Evolutionary conservation across 2,888 invertebrate species (phyloP), one percentile per base, ranked within the genome.

Genomic region (Ceriagrion tenellum): DNA sequence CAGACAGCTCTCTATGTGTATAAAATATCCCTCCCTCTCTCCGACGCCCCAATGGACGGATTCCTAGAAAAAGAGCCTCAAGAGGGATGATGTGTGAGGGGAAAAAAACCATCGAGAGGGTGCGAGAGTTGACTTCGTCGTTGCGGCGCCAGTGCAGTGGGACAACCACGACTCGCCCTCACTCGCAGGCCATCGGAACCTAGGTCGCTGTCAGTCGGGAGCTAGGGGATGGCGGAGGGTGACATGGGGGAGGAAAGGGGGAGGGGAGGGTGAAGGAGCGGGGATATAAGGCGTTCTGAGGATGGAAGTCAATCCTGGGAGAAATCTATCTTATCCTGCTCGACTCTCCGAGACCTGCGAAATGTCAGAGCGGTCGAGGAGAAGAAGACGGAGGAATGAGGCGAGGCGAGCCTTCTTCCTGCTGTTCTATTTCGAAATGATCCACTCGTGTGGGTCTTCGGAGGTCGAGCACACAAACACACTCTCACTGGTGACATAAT

Each of bases 131-230:
- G 93, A 23, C 59, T 69, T 69, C 93, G 69, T 47, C 74, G 16
- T n/a, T 40, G 47, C 63, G 93, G 93, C 93, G 93, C 93, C 93
- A 93, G 3, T 63, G 69, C 93, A 93, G 3, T 63, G 69, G 47
- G 93, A 93, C 93, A 74, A n/a, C n/a, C n/a, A n/a, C n/a, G n/a
- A n/a, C n/a, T n/a, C n/a, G n/a, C n/a, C n/a, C n/a, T n/a, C n/a
- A n/a, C n/a, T n/a, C 63, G 74, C 59, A 59, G 93, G 63, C 93
- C 93, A 93, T 74, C 47, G 81, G 55, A 93, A 93, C 69, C 16
- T 40, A 10, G 35, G 91, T 35, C 91, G 91, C 56, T 93, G 69
- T 93, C 69, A 93, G 69, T 93, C 93, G 47, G 30, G 47, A 69
- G 47, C 63, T 23, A 63, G 93, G 69, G 69, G 35, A 91, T 35